phyloP scores from a whole-genome alignment of 2,113 vertebrate genomes.

The Gasterosteus aculeatus region DNA sequence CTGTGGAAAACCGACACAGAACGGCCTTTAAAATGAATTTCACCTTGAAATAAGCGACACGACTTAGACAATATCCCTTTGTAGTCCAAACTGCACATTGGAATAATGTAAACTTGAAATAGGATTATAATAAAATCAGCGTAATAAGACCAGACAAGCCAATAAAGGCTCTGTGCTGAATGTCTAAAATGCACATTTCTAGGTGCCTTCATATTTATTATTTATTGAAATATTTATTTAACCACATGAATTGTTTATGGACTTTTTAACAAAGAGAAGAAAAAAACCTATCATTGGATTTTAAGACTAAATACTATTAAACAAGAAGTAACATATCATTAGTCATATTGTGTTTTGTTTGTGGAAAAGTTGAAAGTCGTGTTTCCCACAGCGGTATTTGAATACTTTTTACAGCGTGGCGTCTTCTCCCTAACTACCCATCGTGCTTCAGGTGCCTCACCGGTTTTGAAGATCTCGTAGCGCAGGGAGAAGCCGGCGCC shows the following conservation, averaged over 20 bases:
- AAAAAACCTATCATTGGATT: background rate
- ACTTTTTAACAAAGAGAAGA: background rate
- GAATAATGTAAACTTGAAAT: background rate
- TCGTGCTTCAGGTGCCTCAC: conserved; percentile 74
- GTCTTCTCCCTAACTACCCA: background rate
- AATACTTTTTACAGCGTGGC: no score
- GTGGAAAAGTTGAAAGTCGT: no score
- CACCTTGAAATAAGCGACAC: background rate
- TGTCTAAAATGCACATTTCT: background rate
- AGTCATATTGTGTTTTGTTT: background rate
- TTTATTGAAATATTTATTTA: background rate
- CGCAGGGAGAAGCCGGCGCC: conserved; percentile 97
- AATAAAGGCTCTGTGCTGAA: background rate
- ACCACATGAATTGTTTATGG: background rate
- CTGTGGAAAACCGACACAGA: background rate
- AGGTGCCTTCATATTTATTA: background rate
- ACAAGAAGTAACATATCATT: background rate
- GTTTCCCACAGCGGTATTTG: no score
- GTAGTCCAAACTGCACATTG: background rate
- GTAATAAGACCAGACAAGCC: background rate
- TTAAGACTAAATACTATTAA: background rate
- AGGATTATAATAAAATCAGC: conserved; percentile 2
- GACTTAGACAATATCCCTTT: background rate
- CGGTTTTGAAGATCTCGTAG: conserved; percentile 98
- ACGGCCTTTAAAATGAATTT: background rate